phyloP scores from a whole-genome alignment of 35 echinoderm and acorn worm genomes.

The Antedon bifida region DNA sequence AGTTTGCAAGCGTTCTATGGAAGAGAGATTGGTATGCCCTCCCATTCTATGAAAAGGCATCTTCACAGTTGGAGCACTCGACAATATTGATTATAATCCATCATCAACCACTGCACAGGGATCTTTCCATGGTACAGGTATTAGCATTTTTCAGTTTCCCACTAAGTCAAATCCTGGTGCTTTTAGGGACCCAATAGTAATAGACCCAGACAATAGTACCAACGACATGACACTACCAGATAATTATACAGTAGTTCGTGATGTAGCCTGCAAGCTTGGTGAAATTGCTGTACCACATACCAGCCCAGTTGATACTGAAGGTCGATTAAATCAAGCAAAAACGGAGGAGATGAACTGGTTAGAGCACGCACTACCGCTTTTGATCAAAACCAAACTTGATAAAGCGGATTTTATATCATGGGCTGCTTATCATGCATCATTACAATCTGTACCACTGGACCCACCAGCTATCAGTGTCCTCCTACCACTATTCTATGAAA shows the following conservation, averaged over 20 bases:
- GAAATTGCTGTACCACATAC: neutral
- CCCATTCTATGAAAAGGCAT: neutral
- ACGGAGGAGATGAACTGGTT: neutral
- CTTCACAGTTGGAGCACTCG: slow-evolving; percentile 6
- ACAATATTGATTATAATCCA: slow-evolving; percentile 42
- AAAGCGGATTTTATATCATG: neutral
- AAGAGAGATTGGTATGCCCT: neutral
- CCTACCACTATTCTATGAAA: slow-evolving; percentile 1
- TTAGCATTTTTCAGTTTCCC: slow-evolving; percentile 11
- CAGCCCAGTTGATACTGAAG: neutral
- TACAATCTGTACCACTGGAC: neutral
- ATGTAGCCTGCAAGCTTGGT: neutral
- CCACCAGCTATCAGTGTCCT: neutral
- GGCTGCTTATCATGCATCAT: slow-evolving; percentile 2
- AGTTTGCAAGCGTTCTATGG: neutral
- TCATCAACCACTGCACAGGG: slow-evolving; percentile 23
- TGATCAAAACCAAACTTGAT: neutral
- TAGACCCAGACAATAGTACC: no score
- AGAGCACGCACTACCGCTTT: neutral
- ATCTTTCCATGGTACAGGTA: slow-evolving; percentile 62
- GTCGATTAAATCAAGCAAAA: neutral
- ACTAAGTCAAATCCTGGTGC: neutral
- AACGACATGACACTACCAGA: neutral
- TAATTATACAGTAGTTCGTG: neutral
- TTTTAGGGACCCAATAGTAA: neutral